phyloP scores from a whole-genome alignment of 2,797 vertebrate genomes.

The Myotis pilosus region DNA sequence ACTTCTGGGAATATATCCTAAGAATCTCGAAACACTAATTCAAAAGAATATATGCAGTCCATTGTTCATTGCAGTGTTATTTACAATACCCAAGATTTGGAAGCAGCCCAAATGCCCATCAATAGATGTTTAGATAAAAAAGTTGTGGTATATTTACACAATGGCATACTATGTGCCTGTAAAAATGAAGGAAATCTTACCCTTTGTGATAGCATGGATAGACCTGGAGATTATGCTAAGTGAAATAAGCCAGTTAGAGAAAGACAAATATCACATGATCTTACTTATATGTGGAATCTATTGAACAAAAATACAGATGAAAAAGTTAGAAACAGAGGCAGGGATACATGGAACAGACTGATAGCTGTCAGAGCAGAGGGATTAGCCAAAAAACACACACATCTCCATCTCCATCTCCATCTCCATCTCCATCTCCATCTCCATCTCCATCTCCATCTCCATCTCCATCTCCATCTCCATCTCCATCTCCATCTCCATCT shows the following conservation, averaged over 20 bases:
- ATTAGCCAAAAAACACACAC: not conserved
- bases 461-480: not conserved
- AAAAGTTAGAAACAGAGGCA: not conserved
- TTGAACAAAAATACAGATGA: not conserved
- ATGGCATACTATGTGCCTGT: not conserved
- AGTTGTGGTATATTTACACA: not conserved
- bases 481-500: no score
- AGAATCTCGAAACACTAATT: not conserved
- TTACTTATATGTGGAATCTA: not conserved
- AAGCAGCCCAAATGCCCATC: not conserved
- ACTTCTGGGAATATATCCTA: not conserved
- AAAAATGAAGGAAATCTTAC: not conserved
- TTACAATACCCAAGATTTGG: not conserved
- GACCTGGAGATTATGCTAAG: not conserved
- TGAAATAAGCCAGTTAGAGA: not conserved
- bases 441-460: no score
- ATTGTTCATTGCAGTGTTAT: not conserved
- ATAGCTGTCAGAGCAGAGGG: not conserved
- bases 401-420: no score
- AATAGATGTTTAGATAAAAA: not conserved
- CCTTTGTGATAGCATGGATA: not conserved
- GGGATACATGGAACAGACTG: not conserved
- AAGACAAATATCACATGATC: not conserved
- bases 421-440: no score
- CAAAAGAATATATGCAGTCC: no score